These are phyloP conservation scores for Rhyacophila brunnea DNA, from an alignment of 1,140 invertebrate species.

Conservation along the genomic window DNA sequence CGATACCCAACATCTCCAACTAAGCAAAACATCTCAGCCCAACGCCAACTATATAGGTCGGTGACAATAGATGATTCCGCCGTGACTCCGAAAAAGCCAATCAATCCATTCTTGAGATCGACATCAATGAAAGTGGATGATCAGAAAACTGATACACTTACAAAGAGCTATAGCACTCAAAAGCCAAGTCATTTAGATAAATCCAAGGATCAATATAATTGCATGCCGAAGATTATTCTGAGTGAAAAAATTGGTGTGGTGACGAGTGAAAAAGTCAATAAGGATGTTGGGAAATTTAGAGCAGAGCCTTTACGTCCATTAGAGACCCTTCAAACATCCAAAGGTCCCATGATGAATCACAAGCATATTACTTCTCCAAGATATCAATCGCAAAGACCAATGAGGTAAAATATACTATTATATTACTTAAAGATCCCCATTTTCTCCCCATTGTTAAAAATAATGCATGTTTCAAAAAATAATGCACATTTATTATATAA, in stretches of 20 bases:
- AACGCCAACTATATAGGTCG: slow-evolving; percentile 19
- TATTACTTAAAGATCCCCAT: too few species aligned
- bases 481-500: too few species aligned
- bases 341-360: too few species aligned
- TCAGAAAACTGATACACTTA: slow-evolving; percentile 10
- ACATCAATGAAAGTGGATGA: slow-evolving; percentile 23
- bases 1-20: neutral
- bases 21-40: slow-evolving; percentile 18
- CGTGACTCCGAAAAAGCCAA: slow-evolving; percentile 14
- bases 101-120: slow-evolving; percentile 26
- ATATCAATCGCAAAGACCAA: too few species aligned
- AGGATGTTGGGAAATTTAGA: slow-evolving; percentile 9
- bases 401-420: too few species aligned
- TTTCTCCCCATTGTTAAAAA: too few species aligned
- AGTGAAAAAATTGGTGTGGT: slow-evolving; percentile 10
- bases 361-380: too few species aligned
- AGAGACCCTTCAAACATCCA: too few species aligned
- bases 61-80: slow-evolving; percentile 13
- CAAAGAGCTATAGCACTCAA: neutral
- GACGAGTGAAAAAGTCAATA: slow-evolving; percentile 16
- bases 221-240: slow-evolving; percentile 5
- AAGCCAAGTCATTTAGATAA: slow-evolving; percentile 5
- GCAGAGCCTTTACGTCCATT: slow-evolving; percentile 10
- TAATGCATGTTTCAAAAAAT: too few species aligned
- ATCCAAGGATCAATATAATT: slow-evolving; percentile 8